Conservation (phyloP, 2,888 invertebrate genomes). For the Eristalis arbustorum region DNA sequence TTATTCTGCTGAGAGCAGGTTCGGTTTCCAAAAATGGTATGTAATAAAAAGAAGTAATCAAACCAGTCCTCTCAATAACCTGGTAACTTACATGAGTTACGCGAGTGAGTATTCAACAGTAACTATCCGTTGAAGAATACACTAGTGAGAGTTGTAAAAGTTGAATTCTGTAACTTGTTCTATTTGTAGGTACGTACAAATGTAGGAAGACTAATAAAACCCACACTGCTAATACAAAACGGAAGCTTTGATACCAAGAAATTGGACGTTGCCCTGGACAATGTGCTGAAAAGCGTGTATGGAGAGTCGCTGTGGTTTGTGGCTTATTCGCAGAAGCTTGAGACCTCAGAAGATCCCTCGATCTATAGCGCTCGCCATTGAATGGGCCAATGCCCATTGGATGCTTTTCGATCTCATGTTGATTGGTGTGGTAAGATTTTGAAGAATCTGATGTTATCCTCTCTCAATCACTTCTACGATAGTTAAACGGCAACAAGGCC, state of each 20-base stretch:
- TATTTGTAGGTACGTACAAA: not conserved
- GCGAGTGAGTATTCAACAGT: not conserved
- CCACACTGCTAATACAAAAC: conserved; percentile 7
- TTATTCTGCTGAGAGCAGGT: not conserved
- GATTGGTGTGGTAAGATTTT: too few species aligned
- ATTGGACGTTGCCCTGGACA: not conserved
- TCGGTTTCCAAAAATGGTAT: not conserved
- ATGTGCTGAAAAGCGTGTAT: not conserved
- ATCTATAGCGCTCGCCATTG: too few species aligned
- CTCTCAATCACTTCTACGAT: too few species aligned
- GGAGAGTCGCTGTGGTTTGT: too few species aligned
- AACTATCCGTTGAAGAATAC: not conserved
- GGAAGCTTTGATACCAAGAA: not conserved
- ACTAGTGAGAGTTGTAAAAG: conserved; percentile 31
- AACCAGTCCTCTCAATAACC: conserved; percentile 18
- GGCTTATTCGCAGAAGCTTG: too few species aligned
- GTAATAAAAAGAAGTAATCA: conserved; percentile 42
- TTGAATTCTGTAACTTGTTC: conserved; percentile 17
- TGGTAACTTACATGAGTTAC: not conserved
- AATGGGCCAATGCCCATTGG: too few species aligned
- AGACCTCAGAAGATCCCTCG: too few species aligned
- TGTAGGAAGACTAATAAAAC: conserved; percentile 15
- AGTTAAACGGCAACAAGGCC: too few species aligned
- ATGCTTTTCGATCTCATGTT: too few species aligned
- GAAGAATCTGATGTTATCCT: too few species aligned